phyloP scores from a whole-genome alignment of 2,888 invertebrate genomes.

The Archips xylosteana region DNA sequence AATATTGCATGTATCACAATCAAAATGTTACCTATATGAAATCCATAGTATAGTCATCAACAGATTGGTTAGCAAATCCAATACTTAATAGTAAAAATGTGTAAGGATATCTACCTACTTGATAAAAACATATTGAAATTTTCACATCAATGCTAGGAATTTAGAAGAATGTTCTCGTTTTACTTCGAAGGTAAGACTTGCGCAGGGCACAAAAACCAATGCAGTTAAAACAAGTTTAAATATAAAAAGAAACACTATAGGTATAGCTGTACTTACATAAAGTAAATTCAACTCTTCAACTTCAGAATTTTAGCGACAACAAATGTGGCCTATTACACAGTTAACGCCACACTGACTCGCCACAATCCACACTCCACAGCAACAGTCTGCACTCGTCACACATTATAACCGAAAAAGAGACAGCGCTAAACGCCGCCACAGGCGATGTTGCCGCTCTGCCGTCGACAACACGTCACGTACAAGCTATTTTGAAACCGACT shows the following conservation, averaged over 20 bases:
- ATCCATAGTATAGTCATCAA: background rate
- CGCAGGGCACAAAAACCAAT: background rate
- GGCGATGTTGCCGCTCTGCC: constrained; percentile 56
- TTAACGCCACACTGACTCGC: constrained; percentile 59
- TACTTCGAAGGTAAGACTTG: no score
- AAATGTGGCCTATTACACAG: constrained; percentile 53
- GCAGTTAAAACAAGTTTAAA: background rate
- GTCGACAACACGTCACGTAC: constrained; percentile 6
- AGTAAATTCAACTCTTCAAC: no score
- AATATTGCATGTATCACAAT: background rate
- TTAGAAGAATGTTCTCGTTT: background rate
- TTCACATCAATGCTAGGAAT: background rate
- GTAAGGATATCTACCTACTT: background rate
- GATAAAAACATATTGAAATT: background rate
- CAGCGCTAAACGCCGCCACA: constrained; percentile 49
- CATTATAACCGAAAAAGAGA: constrained; percentile 47
- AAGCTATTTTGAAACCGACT: background rate
- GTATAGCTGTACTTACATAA: constrained; percentile 3
- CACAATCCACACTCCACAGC: constrained; percentile 45
- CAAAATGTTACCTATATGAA: background rate
- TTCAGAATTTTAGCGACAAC: background rate
- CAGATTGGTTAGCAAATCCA: background rate
- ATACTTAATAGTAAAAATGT: background rate
- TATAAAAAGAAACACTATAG: background rate
- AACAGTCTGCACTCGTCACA: constrained; percentile 15